These are phyloP conservation scores for Copsychus sechellarum DNA, from an alignment of 2,113 vertebrate genomes.

Conservation along the genomic window DNA sequence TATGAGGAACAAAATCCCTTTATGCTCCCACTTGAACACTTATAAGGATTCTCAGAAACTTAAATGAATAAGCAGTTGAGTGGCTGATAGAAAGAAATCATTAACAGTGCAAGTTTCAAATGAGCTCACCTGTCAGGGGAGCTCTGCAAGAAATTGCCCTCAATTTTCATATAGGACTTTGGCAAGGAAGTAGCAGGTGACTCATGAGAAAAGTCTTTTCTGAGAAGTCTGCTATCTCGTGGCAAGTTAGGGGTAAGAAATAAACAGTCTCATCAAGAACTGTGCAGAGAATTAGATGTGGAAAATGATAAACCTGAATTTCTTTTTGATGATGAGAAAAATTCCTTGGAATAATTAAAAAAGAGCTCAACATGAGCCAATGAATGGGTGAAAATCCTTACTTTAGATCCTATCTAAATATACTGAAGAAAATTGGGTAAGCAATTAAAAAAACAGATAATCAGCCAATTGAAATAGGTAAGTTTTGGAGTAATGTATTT, in stretches of 20 bases:
- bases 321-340: background rate
- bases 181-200: background rate
- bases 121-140: conserved; percentile 52
- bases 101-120: conserved; percentile 36
- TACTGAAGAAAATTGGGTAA: background rate
- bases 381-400: background rate
- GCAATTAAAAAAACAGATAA: background rate
- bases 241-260: background rate
- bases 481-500: background rate
- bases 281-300: background rate
- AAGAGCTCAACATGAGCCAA: background rate
- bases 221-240: background rate
- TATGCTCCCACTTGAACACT: background rate
- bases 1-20: background rate
- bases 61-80: background rate
- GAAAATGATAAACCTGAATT: background rate
- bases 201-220: conserved; percentile 15
- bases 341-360: background rate
- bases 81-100: background rate
- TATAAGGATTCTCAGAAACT: background rate
- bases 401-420: background rate
- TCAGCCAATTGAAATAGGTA: background rate
- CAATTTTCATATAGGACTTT: conserved; percentile 38
- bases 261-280: background rate
- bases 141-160: conserved; percentile 28